phyloP scores from a whole-genome alignment of 1,140 invertebrate genomes.

The Chelonus insularis region DNA sequence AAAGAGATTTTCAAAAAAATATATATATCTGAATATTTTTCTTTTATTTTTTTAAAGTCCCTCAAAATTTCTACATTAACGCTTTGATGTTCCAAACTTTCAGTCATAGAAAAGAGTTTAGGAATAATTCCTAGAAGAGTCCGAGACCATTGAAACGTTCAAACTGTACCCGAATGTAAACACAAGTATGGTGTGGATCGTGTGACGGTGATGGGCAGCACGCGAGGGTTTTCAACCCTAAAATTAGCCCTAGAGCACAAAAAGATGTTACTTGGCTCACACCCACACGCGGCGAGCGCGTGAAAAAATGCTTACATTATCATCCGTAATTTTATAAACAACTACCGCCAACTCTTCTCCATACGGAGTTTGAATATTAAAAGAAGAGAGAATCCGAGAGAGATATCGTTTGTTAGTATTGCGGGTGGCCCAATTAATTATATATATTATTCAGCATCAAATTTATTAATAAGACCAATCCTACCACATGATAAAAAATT shows the following conservation, averaged over 20 bases:
- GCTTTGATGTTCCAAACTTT: background rate
- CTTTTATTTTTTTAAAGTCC: too few species aligned
- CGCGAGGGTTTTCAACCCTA: conserved; percentile 55
- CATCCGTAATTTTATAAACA: conserved; percentile 60
- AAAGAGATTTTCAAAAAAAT: too few species aligned
- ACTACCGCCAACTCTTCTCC: conserved; percentile 15
- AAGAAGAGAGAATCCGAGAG: too few species aligned
- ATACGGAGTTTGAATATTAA: background rate
- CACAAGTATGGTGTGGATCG: conserved; percentile 5
- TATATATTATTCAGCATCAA: conserved; percentile 1
- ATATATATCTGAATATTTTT: too few species aligned
- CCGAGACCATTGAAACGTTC: conserved; percentile 9
- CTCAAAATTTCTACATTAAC: too few species aligned
- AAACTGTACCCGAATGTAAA: conserved; percentile 13
- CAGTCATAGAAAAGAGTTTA: background rate
- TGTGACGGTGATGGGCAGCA: background rate
- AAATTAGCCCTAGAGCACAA: conserved; percentile 53
- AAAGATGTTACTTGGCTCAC: conserved; percentile 29
- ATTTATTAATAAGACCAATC: too few species aligned
- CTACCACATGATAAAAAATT: too few species aligned
- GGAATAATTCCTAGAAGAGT: conserved; percentile 3
- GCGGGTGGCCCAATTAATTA: conserved; percentile 23
- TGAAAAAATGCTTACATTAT: conserved; percentile 61
- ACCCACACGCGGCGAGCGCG: conserved; percentile 47
- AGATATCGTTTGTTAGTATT: conserved; percentile 28